Percentiles rank a stretch among this genome's conserved stretches.
Evolutionary conservation across 1,140 invertebrate genomes (phyloP).

Genomic region (Brevipalpus yothersi): DNA sequence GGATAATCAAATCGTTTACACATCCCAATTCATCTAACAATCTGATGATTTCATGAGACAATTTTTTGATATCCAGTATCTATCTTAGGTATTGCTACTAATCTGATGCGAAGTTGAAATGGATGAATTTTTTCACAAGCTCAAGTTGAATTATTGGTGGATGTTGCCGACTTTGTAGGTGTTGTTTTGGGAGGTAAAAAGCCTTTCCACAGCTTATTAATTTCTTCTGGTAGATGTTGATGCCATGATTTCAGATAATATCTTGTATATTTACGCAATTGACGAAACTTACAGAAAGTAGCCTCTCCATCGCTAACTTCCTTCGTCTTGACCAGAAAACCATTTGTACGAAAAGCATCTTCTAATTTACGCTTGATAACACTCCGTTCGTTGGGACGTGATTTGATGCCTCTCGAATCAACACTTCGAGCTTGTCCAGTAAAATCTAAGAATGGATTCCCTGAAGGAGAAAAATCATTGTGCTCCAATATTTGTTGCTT

Average conservation of each 20-base stretch:
- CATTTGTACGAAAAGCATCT: slow-evolving; percentile 72
- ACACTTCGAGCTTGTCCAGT: background rate
- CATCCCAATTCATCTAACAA: too few species aligned
- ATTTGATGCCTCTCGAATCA: slow-evolving; percentile 27
- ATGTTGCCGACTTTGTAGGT: slow-evolving; percentile 3
- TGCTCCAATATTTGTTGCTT: background rate
- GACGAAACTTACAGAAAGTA: slow-evolving; percentile 75
- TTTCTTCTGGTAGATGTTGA: slow-evolving; percentile 48
- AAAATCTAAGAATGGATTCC: background rate
- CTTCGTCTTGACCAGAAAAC: slow-evolving; percentile 72
- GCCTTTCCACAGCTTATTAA: slow-evolving; percentile 16
- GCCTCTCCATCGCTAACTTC: slow-evolving; percentile 70
- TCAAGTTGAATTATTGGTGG: background rate
- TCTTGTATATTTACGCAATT: slow-evolving; percentile 64
- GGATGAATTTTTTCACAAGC: background rate
- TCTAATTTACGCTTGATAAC: slow-evolving; percentile 57
- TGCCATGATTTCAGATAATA: slow-evolving; percentile 79
- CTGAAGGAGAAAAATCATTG: background rate
- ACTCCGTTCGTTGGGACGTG: slow-evolving; percentile 34
- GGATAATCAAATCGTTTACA: too few species aligned
- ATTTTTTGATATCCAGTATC: too few species aligned
- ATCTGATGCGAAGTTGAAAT: too few species aligned
- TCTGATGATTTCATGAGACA: too few species aligned
- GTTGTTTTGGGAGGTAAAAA: slow-evolving; percentile 14
- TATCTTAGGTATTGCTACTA: too few species aligned